Evolutionary conservation across 2,888 invertebrate genomes (phyloP).

Genomic region (Zhuqinia jingwanae): DNA sequence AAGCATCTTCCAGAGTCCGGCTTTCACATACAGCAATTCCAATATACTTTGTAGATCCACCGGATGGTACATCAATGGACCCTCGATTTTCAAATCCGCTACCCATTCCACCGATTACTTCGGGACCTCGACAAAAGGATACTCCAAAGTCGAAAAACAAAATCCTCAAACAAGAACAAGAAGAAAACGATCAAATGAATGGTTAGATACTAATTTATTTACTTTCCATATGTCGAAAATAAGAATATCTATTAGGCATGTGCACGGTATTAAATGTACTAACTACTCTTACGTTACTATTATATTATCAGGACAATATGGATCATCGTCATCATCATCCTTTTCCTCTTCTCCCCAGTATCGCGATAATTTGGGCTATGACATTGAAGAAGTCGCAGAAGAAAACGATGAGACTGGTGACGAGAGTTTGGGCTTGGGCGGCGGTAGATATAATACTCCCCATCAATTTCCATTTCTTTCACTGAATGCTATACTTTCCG

Average conservation of each 20-base stretch:
- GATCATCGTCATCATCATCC: no score
- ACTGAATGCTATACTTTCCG: neutral
- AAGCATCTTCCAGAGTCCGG: constrained; percentile 66
- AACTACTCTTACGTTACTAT: no score
- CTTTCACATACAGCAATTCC: constrained; percentile 68
- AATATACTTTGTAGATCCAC: constrained; percentile 59
- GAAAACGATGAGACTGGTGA: constrained; percentile 9
- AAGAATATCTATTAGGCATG: no score
- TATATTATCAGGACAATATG: no score
- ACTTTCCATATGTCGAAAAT: no score
- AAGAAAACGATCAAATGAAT: neutral
- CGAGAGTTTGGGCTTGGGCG: neutral
- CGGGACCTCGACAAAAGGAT: constrained; percentile 20
- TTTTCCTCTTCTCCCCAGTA: neutral
- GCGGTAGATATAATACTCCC: neutral
- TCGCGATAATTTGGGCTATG: constrained; percentile 34
- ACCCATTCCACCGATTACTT: constrained; percentile 37
- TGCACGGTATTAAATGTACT: no score
- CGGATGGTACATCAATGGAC: constrained; percentile 65
- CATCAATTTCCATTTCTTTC: constrained; percentile 8
- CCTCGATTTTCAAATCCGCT: constrained; percentile 46
- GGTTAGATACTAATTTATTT: neutral
- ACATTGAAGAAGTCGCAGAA: constrained; percentile 62
- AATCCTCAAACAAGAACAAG: neutral
- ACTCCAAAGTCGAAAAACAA: neutral